Evolutionary conservation across 2,113 vertebrate genomes (phyloP), one percentile per base, ranked within the genome.

Genomic region (Hyperoodon ampullatus): DNA sequence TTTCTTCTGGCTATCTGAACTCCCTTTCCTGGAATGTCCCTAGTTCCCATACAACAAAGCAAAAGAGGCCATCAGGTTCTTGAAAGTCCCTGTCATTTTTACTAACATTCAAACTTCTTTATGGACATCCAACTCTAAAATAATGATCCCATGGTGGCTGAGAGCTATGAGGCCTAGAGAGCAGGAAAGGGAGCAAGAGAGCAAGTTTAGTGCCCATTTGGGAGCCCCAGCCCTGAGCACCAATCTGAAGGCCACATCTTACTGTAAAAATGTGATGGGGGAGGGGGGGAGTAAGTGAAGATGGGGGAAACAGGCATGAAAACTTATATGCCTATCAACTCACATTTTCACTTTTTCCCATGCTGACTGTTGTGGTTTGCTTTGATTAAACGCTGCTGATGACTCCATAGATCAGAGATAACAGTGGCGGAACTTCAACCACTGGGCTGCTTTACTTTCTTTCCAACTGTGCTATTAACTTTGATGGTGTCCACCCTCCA

Each of bases 151-250:
- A 3, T 77, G 87, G 78, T 90, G 72, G 24, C 30, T 95, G 55
- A 97, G 92, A 97, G 95, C 81, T 97, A 30, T 35, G 55, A 97
- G 95, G 66, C 92, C 95, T 86, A 96, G 92, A 95, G 77, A 92
- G 85, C 71, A 96, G 63, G 88, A 97, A 96, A 98, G 94, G 96
- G 96, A 97, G 96, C 94, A 7, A 95, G 92, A 90, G 30, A 98
- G 98, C 90, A 95, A 94, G 95, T 86, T 89, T 81, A 88, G 30
- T 82, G 66, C 94, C 88, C 66, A 95, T 97, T 92, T 35, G 72
- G 95, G 84, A 96, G 95, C 70, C 96, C 97, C 97, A 96, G 92
- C 96, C 97, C 97, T 96, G 95, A 97, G 97, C 96, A 97, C 97
- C 97, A 97, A 70, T 78, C 91, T 85, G 74, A 72, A 85, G 95